Evolutionary conservation across 2,113 vertebrate species (phyloP).

Genomic region (Chlorodrepanis virens): DNA sequence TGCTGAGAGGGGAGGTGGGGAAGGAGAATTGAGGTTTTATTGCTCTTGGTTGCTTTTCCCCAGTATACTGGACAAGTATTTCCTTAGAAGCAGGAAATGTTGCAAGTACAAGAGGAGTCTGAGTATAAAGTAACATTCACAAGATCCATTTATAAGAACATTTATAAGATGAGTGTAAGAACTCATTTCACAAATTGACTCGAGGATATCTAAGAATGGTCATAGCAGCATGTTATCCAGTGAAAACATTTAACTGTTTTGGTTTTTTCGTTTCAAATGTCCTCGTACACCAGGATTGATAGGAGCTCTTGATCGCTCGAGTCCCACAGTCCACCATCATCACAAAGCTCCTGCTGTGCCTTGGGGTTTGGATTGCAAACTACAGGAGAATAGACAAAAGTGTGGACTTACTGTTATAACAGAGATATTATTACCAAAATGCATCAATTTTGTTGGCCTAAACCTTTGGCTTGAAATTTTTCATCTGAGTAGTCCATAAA

Average conservation of each 20-base stretch:
- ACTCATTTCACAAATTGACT: neutral
- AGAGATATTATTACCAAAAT: neutral
- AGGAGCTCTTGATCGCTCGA: neutral
- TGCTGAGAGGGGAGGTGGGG: neutral
- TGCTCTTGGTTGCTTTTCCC: neutral
- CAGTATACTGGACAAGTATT: neutral
- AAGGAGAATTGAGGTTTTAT: neutral
- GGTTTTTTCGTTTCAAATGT: neutral
- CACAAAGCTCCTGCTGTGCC: neutral
- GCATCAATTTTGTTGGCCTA: neutral
- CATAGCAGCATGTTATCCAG: neutral
- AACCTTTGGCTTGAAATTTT: neutral
- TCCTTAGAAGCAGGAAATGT: neutral
- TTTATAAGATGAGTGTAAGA: neutral
- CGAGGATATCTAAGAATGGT: neutral
- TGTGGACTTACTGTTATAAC: neutral
- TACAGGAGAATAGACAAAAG: neutral
- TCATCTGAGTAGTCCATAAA: neutral
- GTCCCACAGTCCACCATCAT: neutral
- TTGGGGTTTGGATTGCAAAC: neutral
- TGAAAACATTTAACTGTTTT: neutral
- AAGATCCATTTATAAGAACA: neutral
- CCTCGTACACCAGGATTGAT: neutral
- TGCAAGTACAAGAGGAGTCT: neutral
- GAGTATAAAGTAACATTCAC: neutral